Conservation (phyloP, 2,797 vertebrate genomes). For the Helarctos malayanus region DNA sequence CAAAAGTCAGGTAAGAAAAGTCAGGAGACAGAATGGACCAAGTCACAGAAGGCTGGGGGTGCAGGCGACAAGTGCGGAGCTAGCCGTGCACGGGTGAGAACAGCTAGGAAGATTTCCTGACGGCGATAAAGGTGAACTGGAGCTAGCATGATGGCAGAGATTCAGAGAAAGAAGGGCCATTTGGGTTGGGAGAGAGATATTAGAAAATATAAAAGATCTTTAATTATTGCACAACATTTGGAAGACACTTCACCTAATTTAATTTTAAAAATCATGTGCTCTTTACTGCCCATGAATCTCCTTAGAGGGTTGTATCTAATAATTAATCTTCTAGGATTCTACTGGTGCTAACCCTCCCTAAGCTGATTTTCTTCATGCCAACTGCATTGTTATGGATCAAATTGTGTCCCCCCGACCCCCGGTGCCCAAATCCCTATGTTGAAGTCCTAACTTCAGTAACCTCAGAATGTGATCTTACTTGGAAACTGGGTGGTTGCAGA, state of each 20-base stretch:
- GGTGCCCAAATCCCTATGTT: too few relatives aligned
- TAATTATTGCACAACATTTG: neutral
- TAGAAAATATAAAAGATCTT: neutral
- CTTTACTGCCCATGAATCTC: neutral
- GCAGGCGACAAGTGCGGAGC: neutral
- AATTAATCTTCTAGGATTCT: neutral
- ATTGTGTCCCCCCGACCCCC: neutral
- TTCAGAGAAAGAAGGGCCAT: neutral
- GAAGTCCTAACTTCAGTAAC: neutral
- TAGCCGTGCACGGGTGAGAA: neutral
- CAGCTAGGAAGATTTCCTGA: neutral
- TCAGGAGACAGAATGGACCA: neutral
- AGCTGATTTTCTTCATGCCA: neutral
- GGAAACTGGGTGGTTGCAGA: neutral
- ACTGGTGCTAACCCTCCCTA: neutral
- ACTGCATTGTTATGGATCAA: neutral
- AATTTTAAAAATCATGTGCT: conserved; percentile 5
- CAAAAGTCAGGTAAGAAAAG: neutral
- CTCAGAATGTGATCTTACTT: neutral
- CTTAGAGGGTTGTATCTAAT: neutral
- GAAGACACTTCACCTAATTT: neutral
- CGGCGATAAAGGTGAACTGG: neutral
- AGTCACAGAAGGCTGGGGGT: neutral
- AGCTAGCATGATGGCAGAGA: neutral
- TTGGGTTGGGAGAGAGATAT: neutral